A percentile compares a stretch with the other conserved stretches of the same genome.
phyloP scores from a whole-genome alignment of 2,113 vertebrate species.

The Cynopterus brachyotis region DNA sequence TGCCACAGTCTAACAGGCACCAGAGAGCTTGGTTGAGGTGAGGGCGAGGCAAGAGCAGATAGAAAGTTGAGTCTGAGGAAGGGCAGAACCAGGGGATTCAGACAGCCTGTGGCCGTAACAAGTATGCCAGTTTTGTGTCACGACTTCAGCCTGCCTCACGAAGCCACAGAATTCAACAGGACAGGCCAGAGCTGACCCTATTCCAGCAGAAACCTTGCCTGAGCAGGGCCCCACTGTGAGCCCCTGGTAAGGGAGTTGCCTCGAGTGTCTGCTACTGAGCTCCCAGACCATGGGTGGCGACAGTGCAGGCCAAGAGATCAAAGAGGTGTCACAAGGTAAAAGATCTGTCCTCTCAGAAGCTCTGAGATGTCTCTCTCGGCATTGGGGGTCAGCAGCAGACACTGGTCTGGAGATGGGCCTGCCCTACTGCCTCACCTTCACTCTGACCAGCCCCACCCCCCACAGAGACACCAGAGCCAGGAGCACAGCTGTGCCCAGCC shows the following conservation, averaged over 20 bases:
- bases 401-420: background rate
- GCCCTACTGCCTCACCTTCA: constrained; percentile 20
- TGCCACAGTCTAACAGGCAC: background rate
- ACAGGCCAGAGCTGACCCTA: constrained; percentile 10
- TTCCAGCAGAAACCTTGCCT: constrained; percentile 21
- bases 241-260: background rate
- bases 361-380: background rate
- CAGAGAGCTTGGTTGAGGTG: background rate
- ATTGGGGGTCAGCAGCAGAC: background rate
- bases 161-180: background rate
- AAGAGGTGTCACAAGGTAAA: constrained; percentile 18
- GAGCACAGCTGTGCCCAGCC: constrained; percentile 88
- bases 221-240: background rate
- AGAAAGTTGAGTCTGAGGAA: background rate
- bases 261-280: constrained; percentile 2
- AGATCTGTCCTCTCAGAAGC: background rate
- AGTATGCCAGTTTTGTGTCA: background rate
- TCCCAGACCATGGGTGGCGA: background rate
- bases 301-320: constrained; percentile 15
- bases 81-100: background rate
- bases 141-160: background rate
- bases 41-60: background rate
- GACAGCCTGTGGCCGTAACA: background rate
- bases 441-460: constrained; percentile 52
- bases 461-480: constrained; percentile 73